Base-by-base conservation (phyloP, 1,140 invertebrate species). In the Nomia melanderi region DNA sequence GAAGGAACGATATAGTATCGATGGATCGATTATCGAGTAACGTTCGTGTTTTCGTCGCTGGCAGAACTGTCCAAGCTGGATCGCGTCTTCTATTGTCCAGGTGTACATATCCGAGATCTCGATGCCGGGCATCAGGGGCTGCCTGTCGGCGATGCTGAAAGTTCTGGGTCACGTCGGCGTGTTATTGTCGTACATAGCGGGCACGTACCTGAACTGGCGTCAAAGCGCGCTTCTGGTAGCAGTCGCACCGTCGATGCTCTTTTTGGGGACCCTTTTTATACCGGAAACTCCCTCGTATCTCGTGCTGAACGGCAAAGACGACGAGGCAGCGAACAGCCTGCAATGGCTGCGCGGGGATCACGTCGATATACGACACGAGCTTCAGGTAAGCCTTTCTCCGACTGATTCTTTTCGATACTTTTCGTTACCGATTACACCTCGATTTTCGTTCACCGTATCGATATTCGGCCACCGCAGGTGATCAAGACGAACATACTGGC, bases 61-160 rank as follows among this genome's bases (percentile, higher is more conserved):
- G 2, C 4, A 47, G 0, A n/a, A 14, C 14, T 36, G 20, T 47
- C 20, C 0, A 31, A 14, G 17, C 11, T 4, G 0, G 5, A 25
- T n/a, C n/a, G 0, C 8, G 27, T 57, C 4, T 44, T 4, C 17
- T 7, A 31, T 7, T 17, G 6, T 1, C 17, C 57, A 96, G 95
- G 95, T 98, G 69, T 98, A 98, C 92, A 95, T 98, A 78, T 97
- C 96, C 70, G 97, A 98, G 93, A 97, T 97, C 83, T 96, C 97
- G 17, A 95, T 97, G 44, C 96, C 97, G 20, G 95, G 96, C 64
- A 96, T 97, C 71, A 92, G 97, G 83, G 97, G 97, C 2, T 95
- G 96, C 78, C 93, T 98, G 27, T 97, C 96, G 81, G 96, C 97
- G 11, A 94, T 97, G 77, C 92, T 97, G 54, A 98, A 98, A 92